These are phyloP conservation scores for Leptopilina syphax DNA, from an alignment of 2,888 invertebrate species.

Conservation along the genomic window DNA sequence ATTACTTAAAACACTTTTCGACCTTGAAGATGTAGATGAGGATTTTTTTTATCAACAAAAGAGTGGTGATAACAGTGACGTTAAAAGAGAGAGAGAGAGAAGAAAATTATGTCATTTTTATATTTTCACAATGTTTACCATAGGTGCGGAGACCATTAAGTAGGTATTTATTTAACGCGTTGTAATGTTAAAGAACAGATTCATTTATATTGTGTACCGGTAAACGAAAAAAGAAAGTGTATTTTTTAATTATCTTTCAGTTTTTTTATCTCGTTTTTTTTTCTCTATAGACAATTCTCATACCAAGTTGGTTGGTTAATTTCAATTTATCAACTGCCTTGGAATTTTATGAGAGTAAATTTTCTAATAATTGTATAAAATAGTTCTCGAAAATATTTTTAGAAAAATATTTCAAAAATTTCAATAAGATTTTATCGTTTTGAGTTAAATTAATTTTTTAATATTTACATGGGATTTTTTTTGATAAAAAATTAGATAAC, in stretches of 20 bases:
- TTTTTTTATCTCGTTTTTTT: not conserved
- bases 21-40: not conserved
- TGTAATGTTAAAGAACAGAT: not conserved
- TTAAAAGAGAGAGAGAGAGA: too few relatives aligned
- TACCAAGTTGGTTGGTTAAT: too few relatives aligned
- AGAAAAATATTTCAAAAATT: too few relatives aligned
- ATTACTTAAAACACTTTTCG: not conserved
- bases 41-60: conserved; percentile 1
- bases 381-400: too few relatives aligned
- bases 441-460: too few relatives aligned
- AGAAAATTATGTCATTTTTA: not conserved
- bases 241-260: not conserved
- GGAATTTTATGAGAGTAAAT: too few relatives aligned
- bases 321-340: too few relatives aligned
- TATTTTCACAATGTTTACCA: not conserved
- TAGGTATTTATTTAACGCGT: not conserved
- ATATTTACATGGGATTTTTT: too few relatives aligned
- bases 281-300: too few relatives aligned
- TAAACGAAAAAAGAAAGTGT: not conserved
- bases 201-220: not conserved
- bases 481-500: too few relatives aligned
- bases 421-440: too few relatives aligned
- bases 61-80: not conserved
- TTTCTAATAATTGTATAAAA: too few relatives aligned
- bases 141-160: not conserved